Percentiles rank a stretch among this genome's conserved stretches.
phyloP scores from a whole-genome alignment of 2,113 vertebrate species.

The Mandrillus leucophaeus region DNA sequence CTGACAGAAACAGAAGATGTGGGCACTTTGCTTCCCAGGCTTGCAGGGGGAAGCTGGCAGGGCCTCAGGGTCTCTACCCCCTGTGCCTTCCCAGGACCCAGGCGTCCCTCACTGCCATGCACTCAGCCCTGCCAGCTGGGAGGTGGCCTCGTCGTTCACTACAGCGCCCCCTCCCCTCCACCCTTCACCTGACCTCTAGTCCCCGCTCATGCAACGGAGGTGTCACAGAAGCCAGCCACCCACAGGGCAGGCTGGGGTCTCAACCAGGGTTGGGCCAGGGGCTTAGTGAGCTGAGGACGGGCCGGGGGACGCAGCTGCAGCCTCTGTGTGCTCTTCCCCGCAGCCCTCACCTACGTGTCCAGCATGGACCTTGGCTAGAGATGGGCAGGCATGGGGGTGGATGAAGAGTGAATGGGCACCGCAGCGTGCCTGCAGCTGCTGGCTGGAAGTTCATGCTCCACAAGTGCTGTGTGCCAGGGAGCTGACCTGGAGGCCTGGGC shows the following conservation, averaged over 20 bases:
- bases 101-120: rapidly evolving
- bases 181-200: background rate
- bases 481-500: background rate
- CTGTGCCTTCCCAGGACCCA: background rate
- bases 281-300: background rate
- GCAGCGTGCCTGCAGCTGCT: background rate
- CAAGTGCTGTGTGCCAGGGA: background rate
- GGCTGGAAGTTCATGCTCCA: background rate
- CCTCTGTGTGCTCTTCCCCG: background rate
- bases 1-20: too few species aligned
- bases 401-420: background rate
- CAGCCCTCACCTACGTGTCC: background rate
- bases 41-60: background rate
- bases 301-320: background rate
- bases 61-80: too few species aligned
- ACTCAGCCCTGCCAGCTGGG: background rate
- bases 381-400: rapidly evolving
- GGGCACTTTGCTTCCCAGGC: background rate
- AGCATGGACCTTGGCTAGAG: too few species aligned
- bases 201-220: background rate
- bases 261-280: background rate
- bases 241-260: background rate
- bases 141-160: background rate
- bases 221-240: background rate
- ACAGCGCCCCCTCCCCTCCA: background rate